Percentiles rank a stretch among this genome's conserved stretches.
Conservation (phyloP, 2,888 invertebrate genomes). For the Meteorus colon region DNA sequence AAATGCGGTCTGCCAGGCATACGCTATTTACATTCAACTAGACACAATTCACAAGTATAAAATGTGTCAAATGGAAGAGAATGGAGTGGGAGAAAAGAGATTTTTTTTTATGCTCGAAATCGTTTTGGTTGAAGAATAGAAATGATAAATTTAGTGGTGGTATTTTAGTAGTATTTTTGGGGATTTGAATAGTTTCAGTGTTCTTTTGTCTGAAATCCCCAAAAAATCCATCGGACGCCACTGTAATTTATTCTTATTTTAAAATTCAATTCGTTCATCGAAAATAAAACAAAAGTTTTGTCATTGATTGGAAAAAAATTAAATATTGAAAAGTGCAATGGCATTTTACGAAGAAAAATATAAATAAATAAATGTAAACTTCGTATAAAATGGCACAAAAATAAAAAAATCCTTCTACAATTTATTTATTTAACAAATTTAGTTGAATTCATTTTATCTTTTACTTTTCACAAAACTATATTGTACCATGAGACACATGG, state of each 20-base stretch:
- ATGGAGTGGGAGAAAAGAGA: background rate
- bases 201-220: too few species aligned
- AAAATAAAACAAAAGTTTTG: too few species aligned
- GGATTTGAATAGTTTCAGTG: too few species aligned
- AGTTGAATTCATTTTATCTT: background rate
- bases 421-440: background rate
- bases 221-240: too few species aligned
- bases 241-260: too few species aligned
- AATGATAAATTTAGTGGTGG: too few species aligned
- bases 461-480: slow-evolving; percentile 20
- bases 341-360: too few species aligned
- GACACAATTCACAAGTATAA: slow-evolving; percentile 2
- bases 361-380: too few species aligned
- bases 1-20: slow-evolving; percentile 1
- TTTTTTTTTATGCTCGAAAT: background rate
- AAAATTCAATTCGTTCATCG: too few species aligned
- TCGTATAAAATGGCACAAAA: background rate
- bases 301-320: too few species aligned
- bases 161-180: too few species aligned
- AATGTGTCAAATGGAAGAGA: background rate
- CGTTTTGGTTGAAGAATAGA: background rate
- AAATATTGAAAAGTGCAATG: too few species aligned
- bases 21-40: background rate
- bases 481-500: background rate
- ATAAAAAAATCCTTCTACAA: background rate